Evolutionary conservation across 2,888 invertebrate species (phyloP).

Genomic region (Drosophila paramelanica): DNA sequence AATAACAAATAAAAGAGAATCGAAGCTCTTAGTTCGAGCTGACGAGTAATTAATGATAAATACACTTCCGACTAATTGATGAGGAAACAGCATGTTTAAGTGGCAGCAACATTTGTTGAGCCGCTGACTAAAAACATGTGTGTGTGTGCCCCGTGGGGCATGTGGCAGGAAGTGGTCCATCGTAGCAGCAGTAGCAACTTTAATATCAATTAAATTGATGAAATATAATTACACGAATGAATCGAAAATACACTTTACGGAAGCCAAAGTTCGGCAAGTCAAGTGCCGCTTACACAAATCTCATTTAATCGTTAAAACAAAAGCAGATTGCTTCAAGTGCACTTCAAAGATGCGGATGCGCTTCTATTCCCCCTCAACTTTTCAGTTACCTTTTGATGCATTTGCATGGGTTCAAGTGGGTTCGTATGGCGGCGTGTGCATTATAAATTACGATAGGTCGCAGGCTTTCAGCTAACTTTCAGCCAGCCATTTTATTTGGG

Average conservation of each 20-base stretch:
- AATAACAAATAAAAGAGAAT: slow-evolving; percentile 11
- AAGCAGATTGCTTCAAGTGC: slow-evolving; percentile 25
- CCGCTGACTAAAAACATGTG: slow-evolving; percentile 27
- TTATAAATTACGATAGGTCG: slow-evolving; percentile 48
- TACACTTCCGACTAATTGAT: slow-evolving; percentile 66
- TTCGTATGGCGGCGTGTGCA: slow-evolving; percentile 33
- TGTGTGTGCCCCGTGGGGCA: slow-evolving; percentile 35
- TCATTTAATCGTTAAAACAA: slow-evolving; percentile 32
- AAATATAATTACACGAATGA: slow-evolving; percentile 39
- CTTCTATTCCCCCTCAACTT: slow-evolving; percentile 19
- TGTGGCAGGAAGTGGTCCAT: slow-evolving; percentile 55
- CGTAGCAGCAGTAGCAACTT: slow-evolving; percentile 22
- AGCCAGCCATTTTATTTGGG: slow-evolving; percentile 9
- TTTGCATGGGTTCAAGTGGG: slow-evolving; percentile 29
- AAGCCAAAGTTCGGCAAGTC: slow-evolving; percentile 31
- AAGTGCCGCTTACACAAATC: slow-evolving; percentile 22
- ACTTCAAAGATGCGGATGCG: slow-evolving; percentile 44
- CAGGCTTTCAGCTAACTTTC: slow-evolving; percentile 25
- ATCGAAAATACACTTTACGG: slow-evolving; percentile 53
- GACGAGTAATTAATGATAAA: slow-evolving; percentile 66
- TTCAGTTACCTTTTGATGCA: slow-evolving; percentile 27
- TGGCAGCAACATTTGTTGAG: slow-evolving; percentile 50
- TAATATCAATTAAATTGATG: slow-evolving; percentile 64
- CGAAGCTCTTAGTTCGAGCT: slow-evolving; percentile 1
- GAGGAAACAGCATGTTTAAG: slow-evolving; percentile 47